Percentiles rank a stretch among this genome's conserved stretches.
phyloP scores from a whole-genome alignment of 2,113 vertebrate species.

The Bombycilla garrulus region DNA sequence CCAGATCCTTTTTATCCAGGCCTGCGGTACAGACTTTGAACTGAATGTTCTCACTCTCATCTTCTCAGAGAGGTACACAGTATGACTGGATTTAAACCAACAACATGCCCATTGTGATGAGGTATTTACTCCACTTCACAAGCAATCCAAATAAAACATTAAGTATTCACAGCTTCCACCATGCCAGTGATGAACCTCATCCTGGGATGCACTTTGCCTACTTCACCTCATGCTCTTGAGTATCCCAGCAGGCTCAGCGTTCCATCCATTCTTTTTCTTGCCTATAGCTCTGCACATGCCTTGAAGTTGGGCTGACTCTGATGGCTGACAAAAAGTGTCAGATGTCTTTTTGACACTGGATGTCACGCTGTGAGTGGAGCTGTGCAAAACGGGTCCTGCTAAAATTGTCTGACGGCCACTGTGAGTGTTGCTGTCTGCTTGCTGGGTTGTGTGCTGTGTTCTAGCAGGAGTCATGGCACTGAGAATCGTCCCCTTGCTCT shows the following conservation, averaged over 20 bases:
- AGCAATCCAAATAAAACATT: neutral
- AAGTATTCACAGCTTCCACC: neutral
- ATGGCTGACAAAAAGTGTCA: neutral
- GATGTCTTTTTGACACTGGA: neutral
- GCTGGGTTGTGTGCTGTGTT: accelerated
- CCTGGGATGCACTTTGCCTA: neutral
- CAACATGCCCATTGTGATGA: neutral
- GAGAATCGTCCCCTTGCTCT: neutral
- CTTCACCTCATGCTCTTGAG: neutral
- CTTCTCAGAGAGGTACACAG: accelerated
- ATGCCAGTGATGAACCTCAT: neutral
- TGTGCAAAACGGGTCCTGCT: neutral
- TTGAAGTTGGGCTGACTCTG: neutral
- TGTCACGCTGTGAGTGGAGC: neutral
- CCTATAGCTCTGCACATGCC: neutral
- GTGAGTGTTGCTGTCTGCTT: neutral
- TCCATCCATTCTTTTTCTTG: neutral
- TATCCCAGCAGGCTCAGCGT: neutral
- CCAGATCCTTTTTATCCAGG: neutral
- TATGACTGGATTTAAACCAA: neutral
- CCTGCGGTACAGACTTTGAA: neutral
- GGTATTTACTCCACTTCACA: neutral
- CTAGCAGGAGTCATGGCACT: neutral
- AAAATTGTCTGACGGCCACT: neutral
- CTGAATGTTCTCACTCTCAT: neutral